phyloP scores from a whole-genome alignment of 2,888 invertebrate species.

The Drepana falcataria region DNA sequence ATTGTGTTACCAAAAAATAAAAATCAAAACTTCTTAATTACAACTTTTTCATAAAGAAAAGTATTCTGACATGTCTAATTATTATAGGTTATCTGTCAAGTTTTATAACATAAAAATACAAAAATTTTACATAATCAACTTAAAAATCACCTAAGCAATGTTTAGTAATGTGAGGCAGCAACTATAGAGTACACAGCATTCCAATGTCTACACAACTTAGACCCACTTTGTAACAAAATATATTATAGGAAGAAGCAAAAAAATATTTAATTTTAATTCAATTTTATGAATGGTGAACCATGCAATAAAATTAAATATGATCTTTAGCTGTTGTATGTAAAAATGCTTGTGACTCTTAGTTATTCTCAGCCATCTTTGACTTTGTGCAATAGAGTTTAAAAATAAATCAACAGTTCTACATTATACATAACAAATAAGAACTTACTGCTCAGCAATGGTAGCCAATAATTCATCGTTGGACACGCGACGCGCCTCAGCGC shows the following conservation, averaged over 20 bases:
- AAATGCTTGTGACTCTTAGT: constrained; percentile 32
- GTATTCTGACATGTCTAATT: constrained; percentile 34
- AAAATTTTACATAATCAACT: constrained; percentile 9
- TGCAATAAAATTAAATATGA: constrained; percentile 14
- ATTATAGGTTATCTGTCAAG: constrained; percentile 58
- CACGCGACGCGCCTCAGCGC: constrained; percentile 93
- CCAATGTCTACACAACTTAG: constrained; percentile 33
- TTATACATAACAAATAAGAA: constrained; percentile 37
- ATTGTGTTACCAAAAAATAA: background rate
- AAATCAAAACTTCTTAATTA: constrained; percentile 3
- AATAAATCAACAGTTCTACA: constrained; percentile 52
- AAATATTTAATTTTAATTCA: constrained; percentile 24
- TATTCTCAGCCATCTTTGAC: constrained; percentile 67
- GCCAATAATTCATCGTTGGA: constrained; percentile 94
- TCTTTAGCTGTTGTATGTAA: constrained; percentile 17
- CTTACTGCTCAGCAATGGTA: constrained; percentile 94
- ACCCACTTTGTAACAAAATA: constrained; percentile 16
- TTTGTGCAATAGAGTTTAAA: constrained; percentile 54
- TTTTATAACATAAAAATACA: constrained; percentile 13
- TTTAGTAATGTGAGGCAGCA: constrained; percentile 17
- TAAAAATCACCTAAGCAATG: constrained; percentile 5
- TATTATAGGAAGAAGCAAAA: constrained; percentile 14
- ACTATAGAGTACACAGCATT: constrained; percentile 3
- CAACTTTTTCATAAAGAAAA: constrained; percentile 14
- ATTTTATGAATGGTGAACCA: constrained; percentile 23